Base-by-base conservation (phyloP, 2,113 vertebrate genomes). In the Scatophagus argus region DNA sequence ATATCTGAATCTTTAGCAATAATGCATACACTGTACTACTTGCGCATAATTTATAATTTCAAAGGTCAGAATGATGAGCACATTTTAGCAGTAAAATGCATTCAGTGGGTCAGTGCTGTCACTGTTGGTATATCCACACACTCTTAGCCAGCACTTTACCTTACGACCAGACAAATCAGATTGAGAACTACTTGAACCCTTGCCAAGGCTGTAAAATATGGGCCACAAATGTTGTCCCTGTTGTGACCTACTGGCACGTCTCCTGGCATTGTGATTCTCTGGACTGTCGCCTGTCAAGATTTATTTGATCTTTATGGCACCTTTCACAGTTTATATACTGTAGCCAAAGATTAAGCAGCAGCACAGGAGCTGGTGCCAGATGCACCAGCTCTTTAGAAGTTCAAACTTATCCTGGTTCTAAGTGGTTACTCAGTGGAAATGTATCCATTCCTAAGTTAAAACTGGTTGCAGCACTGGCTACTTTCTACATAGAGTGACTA, bases 271-370 rank as follows among this genome's bases (percentile, higher is more conserved):
- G 90, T 84, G 87, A 86, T 92, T 86, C 82, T 85, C 78, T 17
- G 84, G 58, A 82, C 71, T 46, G 83, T 87, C 79, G 85, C 61
- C 81, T 82, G 83, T 83, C 70, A 56, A 60, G 85, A 87, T 92
- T 91, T 91, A 92, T 89, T 76, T 73, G 82, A 91, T 89, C 89
- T 91, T 92, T 89, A 90, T 88, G 70, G 85, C 84, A 64, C 66
- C 79, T 78, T 75, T 88, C 56, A 41, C 74, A 39, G 64, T 87
- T 87, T 85, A 87, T 87, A 86, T 74, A 81, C 76, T 85, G 83
- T 85, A 73, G 82, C 81, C 52, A 12, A 23, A 81, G 83, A 87
- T 69, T 76, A 82, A 87, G 66, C 82, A 70, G 84, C 68, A 47
- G 65, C 41, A n/a, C 69, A 21, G 63, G 62, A 51, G 34, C 36